Evolutionary conservation across 2,888 invertebrate genomes (phyloP), one percentile per base, ranked within the genome.

Genomic region (Xylota segnis): DNA sequence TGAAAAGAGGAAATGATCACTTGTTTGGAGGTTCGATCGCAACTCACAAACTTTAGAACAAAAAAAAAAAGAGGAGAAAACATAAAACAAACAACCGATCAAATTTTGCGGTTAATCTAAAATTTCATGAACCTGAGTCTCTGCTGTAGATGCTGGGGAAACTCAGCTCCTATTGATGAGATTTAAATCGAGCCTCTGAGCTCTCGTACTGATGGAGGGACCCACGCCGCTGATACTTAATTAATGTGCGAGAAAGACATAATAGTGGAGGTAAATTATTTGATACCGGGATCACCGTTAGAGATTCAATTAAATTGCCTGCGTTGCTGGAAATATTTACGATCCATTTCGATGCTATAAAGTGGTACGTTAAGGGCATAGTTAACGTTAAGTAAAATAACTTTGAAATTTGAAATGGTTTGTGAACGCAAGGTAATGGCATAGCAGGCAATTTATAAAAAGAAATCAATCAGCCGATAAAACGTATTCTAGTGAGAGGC

Each of bases 1-100:
- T 59, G 58, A 65, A 83, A 83, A 76, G 56, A 58, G 56, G 63
- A 83, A 83, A 83, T 71, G 71, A 83, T 83, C 50, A 71, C 47
- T 65, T 71, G 43, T 43, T 50, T 12, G 37, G 76, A 58, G 75
- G 50, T 72, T 83, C 34, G 71, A 71, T 70, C 61, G 75, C 63
- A 76, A 70, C 61, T 61, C 14, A 61, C 27, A 37, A 40, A 50
- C 50, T 45, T 14, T 5, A 6, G 4, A 18, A 23, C 32, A 75
- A 56, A 40, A 18, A 37, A 56, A 34, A 32, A 32, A 32, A 32
- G 1, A 23, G 23, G 23, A 23, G 23, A 47, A 32, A 12, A 34
- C 45, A 58, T 29, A 77, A 83, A 83, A 78, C 83, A 78, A 77
- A 74, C 72, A 78, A 54, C 23, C 72, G 70, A 76, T 76, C 61